phyloP scores from a whole-genome alignment of 2,113 vertebrate species.

The Pygoscelis adeliae region DNA sequence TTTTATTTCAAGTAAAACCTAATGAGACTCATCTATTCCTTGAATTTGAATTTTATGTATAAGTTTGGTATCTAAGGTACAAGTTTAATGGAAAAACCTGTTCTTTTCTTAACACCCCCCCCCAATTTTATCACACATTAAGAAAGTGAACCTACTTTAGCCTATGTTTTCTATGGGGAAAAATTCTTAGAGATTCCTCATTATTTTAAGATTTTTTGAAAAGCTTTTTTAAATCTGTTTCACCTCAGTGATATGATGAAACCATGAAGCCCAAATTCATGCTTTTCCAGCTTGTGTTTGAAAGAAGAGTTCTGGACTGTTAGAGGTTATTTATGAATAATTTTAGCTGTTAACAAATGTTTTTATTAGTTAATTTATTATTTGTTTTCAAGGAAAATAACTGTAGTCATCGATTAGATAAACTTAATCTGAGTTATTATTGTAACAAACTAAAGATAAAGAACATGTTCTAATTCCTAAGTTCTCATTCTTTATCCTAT shows the following conservation, averaged over 20 bases:
- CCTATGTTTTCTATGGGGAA: neutral
- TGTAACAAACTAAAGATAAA: neutral
- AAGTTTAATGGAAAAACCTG: neutral
- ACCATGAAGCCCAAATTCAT: accelerated
- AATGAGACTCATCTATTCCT: neutral
- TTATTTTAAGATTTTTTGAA: neutral
- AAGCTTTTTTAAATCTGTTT: neutral
- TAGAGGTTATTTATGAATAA: neutral
- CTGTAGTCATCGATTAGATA: neutral
- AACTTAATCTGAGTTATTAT: neutral
- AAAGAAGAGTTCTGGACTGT: neutral
- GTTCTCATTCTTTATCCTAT: neutral
- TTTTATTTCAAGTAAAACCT: neutral
- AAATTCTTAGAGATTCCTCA: neutral
- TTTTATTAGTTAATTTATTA: neutral
- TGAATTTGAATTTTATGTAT: accelerated
- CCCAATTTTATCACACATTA: accelerated
- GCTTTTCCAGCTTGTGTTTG: neutral
- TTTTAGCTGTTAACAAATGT: neutral
- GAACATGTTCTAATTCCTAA: neutral
- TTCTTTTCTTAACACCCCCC: neutral
- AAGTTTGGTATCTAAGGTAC: neutral
- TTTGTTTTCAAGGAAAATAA: neutral
- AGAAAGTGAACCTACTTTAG: neutral
- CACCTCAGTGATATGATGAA: neutral